phyloP scores from a whole-genome alignment of 2,113 vertebrate species.

The Saguinus midas region DNA sequence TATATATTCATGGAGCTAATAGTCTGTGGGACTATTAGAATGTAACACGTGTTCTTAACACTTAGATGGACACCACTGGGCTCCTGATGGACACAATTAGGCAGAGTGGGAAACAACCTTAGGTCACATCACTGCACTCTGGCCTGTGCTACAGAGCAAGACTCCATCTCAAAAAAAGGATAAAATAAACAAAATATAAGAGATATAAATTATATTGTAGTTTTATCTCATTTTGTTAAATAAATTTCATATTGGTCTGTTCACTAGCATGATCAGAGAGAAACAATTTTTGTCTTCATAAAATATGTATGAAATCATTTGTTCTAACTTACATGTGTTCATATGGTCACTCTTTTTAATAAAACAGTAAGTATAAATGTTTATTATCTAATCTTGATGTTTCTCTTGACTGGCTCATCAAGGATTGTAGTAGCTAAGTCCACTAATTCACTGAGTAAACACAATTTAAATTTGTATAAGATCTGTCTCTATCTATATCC shows the following conservation, averaged over 20 bases:
- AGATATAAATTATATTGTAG: background rate
- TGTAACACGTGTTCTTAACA: background rate
- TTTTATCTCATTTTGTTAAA: background rate
- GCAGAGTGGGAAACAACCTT: background rate
- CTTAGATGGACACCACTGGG: background rate
- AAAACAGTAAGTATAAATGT: background rate
- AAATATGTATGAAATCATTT: background rate
- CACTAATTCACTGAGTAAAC: background rate
- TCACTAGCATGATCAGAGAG: background rate
- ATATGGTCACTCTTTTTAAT: background rate
- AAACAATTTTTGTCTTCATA: background rate
- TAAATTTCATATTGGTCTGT: background rate
- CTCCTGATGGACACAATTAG: background rate
- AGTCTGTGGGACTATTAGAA: background rate
- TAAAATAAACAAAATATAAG: background rate
- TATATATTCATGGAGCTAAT: background rate
- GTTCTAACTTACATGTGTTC: background rate
- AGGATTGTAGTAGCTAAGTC: background rate
- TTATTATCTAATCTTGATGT: background rate
- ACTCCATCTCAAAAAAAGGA: too few species aligned
- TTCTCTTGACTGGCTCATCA: background rate
- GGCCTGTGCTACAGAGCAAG: too few species aligned
- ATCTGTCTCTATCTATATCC: too few species aligned
- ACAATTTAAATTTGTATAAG: background rate
- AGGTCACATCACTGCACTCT: background rate